Evolutionary conservation across 2,113 vertebrate genomes (phyloP), one percentile per base, ranked within the genome.

Genomic region (Fulica atra): DNA sequence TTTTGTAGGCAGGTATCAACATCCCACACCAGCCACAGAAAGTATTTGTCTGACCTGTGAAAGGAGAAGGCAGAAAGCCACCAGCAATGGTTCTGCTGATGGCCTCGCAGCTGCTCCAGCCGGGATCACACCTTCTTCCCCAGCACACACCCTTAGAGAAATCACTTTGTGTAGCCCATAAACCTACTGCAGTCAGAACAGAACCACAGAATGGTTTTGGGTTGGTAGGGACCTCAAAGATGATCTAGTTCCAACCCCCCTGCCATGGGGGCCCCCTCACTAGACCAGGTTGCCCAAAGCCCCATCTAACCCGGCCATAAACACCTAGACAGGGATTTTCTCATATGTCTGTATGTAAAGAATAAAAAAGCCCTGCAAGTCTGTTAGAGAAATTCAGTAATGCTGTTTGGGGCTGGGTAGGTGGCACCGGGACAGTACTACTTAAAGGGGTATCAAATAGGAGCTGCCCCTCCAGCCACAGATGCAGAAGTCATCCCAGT

Each of bases 401-500:
- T 19, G 31, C 44, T 57, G 4, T 35, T 50, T 53, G 40, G 46
- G 56, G 15, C 16, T 56, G 51, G 59, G 31, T 50, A 66, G 7
- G 0, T 5, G 16, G 51, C 42, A 25, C 23, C 26, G 44, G 35
- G 57, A 44, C 81, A 64, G 35, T 60, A 61, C 35, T 64, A 51
- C 36, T 64, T 64, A 31, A 70, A 79, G 29, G 9, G 33, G n/a
- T 15, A 17, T 29, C 21, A 51, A 23, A 61, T 79, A n/a, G 53
- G 82, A 93, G 46, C 72, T 92, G 61, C 40, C 59, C 38, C 78
- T 91, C 63, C 68, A 93, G 78, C 73, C 31, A 48, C 23, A 42
- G 33, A 31, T 57, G 38, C 69, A 80, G 48, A 92, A 80, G 57
- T 60, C 72, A 91, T 29, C 13, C 59, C 38, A 38, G 56, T 35